These are phyloP conservation scores for Hydrozoanthus tunicans DNA, from an alignment of 64 coral and sea anemone genomes.

Conservation along the genomic window DNA sequence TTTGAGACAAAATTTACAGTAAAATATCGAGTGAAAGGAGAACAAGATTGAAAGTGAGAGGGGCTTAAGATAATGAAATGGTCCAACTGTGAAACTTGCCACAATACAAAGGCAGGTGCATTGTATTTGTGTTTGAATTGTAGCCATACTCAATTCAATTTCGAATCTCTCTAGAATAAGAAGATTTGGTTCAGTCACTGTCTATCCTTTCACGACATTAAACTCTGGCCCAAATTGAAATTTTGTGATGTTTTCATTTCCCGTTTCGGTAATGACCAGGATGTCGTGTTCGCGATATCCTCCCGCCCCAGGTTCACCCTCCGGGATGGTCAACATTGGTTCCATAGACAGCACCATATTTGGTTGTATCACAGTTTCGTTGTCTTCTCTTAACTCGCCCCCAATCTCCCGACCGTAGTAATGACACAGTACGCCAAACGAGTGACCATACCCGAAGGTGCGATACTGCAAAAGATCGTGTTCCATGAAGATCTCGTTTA, in stretches of 20 bases:
- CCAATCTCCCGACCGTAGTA: slow-evolving; percentile 64
- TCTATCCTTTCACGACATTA: too few relatives aligned
- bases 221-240: slow-evolving; percentile 37
- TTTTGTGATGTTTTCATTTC: slow-evolving; percentile 52
- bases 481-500: slow-evolving; percentile 52
- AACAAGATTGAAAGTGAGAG: too few relatives aligned
- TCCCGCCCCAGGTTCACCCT: slow-evolving; percentile 53
- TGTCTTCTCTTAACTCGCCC: slow-evolving; percentile 49
- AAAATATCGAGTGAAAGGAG: too few relatives aligned
- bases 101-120: too few relatives aligned
- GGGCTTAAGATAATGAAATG: too few relatives aligned
- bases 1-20: too few relatives aligned
- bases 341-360: slow-evolving; percentile 73
- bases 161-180: too few relatives aligned
- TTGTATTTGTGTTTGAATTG: too few relatives aligned
- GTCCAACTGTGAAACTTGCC: too few relatives aligned
- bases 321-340: slow-evolving; percentile 56
- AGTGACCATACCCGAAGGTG: slow-evolving; percentile 61
- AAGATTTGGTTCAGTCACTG: too few relatives aligned
- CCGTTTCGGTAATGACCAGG: slow-evolving; percentile 42
- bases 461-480: slow-evolving; percentile 54
- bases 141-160: too few relatives aligned
- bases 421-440: slow-evolving; percentile 58
- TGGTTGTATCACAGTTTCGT: slow-evolving; percentile 49
- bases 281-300: slow-evolving; percentile 62